Evolutionary conservation across 2,888 invertebrate species (phyloP), one percentile per base, ranked within the genome.

Genomic region (Amphipyra berbera): DNA sequence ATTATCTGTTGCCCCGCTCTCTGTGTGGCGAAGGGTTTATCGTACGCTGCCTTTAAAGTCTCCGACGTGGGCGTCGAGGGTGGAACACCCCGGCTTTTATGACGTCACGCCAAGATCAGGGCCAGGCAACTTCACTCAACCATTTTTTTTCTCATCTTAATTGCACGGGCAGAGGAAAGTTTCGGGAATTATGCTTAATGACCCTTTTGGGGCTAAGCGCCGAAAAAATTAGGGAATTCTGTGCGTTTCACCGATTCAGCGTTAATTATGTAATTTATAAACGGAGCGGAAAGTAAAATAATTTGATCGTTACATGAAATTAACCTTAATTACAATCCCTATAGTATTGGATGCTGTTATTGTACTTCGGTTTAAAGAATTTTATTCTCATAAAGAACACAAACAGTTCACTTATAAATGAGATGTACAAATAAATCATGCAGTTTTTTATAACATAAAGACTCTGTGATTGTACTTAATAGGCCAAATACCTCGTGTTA

Each of bases 61-160:
- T 14, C 40, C n/a, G 37, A 59, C 69, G 73, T 80, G 70, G 79
- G 81, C 70, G 77, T 61, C 9, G 48, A 63, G 68, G 70, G 74
- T 52, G 66, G 60, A 45, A 55, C 69, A 50, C 57, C 68, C 57
- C 56, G 12, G 10, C 12, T 44, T 45, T 68, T 61, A 65, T 82
- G 76, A 81, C 79, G 76, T 82, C 77, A 76, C 57, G 14, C 57
- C 69, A 78, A 82, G 81, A 80, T 82, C 80, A 82, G 79, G 82
- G 79, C 50, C 78, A 62, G 40, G 45, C 47, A 44, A 57, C 68
- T 70, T 48, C 27, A 58, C 68, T 63, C 53, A 58, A 35, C 54
- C 55, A 73, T 73, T 76, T 77, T 78, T 68, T 68, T 47, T 47
- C 56, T 61, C 30, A 14, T 56, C 30, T 57, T 73, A 73, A 76